Evolutionary conservation across 2,888 invertebrate genomes (phyloP).

Genomic region (Drosophila kambysellisi): DNA sequence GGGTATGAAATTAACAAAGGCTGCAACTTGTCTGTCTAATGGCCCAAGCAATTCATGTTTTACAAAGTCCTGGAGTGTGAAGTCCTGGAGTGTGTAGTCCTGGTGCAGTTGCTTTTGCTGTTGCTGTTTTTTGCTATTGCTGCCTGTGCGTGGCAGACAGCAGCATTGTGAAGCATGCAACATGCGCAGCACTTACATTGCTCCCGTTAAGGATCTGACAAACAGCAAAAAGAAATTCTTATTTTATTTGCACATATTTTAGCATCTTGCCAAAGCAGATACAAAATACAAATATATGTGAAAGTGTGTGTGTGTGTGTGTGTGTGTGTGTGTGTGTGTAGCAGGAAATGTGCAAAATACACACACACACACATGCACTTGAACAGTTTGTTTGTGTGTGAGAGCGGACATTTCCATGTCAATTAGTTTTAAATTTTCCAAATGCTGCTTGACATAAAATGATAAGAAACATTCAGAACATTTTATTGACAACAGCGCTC

Average conservation of each 20-base stretch:
- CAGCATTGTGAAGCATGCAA: constrained; percentile 51
- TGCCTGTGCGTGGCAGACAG: constrained; percentile 34
- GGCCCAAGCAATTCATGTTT: constrained; percentile 25
- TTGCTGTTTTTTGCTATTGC: constrained; percentile 4
- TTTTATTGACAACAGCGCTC: constrained; percentile 44
- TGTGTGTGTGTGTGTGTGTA: constrained; percentile 19
- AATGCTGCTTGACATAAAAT: constrained; percentile 61
- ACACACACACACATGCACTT: constrained; percentile 8
- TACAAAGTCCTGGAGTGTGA: not conserved
- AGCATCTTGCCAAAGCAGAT: constrained; percentile 56
- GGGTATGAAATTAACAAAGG: constrained; percentile 19
- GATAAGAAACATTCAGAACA: constrained; percentile 41
- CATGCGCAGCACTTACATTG: constrained; percentile 32
- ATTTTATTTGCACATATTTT: constrained; percentile 78
- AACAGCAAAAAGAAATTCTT: constrained; percentile 67
- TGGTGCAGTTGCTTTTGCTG: not conserved
- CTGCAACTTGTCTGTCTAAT: constrained; percentile 28
- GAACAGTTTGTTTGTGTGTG: not conserved
- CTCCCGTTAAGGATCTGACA: constrained; percentile 49
- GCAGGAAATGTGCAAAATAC: constrained; percentile 58
- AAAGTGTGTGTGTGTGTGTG: constrained; percentile 11
- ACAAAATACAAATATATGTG: constrained; percentile 20
- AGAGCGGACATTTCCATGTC: constrained; percentile 63
- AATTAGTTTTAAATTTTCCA: constrained; percentile 68
- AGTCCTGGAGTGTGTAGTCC: not conserved